These are phyloP conservation scores for Eurosta solidaginis DNA, from an alignment of 1,140 invertebrate species.

Conservation along the genomic window DNA sequence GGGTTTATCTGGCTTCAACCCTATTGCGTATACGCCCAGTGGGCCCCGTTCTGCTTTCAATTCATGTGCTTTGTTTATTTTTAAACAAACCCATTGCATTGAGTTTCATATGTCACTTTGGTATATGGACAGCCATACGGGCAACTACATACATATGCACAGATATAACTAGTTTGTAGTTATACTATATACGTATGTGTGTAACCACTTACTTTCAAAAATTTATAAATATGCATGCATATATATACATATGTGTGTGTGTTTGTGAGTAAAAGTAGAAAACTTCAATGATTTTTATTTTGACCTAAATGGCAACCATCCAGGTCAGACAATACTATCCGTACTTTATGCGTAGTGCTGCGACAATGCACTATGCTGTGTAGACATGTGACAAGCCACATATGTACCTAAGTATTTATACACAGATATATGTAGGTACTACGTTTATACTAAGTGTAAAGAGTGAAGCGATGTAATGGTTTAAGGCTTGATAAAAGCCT, in stretches of 20 bases:
- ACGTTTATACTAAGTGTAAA: too few species aligned
- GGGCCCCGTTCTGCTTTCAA: background rate
- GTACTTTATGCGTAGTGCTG: constrained; percentile 10
- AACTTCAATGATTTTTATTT: constrained; percentile 26
- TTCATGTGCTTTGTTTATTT: background rate
- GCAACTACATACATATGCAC: constrained; percentile 34
- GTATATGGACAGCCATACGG: constrained; percentile 2
- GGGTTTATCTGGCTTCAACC: background rate
- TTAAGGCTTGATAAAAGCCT: too few species aligned
- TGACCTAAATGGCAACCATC: constrained; percentile 14
- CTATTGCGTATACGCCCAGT: constrained; percentile 12
- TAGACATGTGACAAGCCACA: background rate
- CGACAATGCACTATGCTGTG: background rate
- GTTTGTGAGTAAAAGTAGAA: constrained; percentile 17
- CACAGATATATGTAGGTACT: too few species aligned
- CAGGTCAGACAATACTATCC: constrained; percentile 16
- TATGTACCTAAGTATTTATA: too few species aligned
- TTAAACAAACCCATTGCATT: background rate
- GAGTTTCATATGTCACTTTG: constrained; percentile 17
- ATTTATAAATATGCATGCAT: too few species aligned
- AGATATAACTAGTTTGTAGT: background rate
- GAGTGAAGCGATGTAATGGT: too few species aligned
- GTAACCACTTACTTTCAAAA: too few species aligned
- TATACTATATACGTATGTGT: background rate
- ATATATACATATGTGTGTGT: constrained; percentile 27